A percentile compares a stretch with the other conserved stretches of the same genome.
These are phyloP conservation scores for Zaprionus capensis DNA, from an alignment of 1,140 invertebrate species.

Conservation along the genomic window DNA sequence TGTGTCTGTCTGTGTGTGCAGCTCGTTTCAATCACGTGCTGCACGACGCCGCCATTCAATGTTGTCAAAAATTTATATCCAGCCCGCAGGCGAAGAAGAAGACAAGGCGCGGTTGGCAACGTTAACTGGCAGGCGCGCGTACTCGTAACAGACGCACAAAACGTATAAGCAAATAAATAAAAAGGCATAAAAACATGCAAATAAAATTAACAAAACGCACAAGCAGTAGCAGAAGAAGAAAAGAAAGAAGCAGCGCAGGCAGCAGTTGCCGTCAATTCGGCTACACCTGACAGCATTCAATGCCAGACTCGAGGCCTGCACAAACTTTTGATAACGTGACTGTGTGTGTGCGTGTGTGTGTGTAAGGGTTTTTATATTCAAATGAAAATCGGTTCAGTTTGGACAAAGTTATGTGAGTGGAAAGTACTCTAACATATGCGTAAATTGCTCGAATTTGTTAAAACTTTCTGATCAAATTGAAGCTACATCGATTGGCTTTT, in stretches of 20 bases:
- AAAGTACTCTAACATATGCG: neutral
- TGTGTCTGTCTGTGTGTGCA: conserved; percentile 11
- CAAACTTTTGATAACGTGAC: conserved; percentile 30
- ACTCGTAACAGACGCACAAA: conserved; percentile 19
- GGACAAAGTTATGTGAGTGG: neutral
- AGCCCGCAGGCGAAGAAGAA: conserved; percentile 22
- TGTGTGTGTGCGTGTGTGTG: neutral
- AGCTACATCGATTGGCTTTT: neutral
- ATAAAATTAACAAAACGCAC: conserved; percentile 73
- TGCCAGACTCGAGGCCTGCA: conserved; percentile 28
- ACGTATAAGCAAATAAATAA: conserved; percentile 70
- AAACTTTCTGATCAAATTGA: neutral
- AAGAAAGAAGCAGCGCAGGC: conserved; percentile 1
- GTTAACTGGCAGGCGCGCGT: conserved; percentile 28
- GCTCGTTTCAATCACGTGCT: conserved; percentile 69
- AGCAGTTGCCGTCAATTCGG: conserved; percentile 21
- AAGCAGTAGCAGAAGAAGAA: conserved; percentile 1
- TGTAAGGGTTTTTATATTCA: neutral
- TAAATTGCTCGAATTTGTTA: neutral
- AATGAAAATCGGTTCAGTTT: conserved; percentile 4
- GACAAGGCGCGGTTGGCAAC: conserved; percentile 15
- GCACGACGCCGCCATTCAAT: conserved; percentile 58
- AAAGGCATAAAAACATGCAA: conserved; percentile 75
- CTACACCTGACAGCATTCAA: conserved; percentile 21
- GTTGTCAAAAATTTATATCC: conserved; percentile 76